Conservation (phyloP, 2,797 vertebrate species). For the Cryptoblepharus egeriae region DNA sequence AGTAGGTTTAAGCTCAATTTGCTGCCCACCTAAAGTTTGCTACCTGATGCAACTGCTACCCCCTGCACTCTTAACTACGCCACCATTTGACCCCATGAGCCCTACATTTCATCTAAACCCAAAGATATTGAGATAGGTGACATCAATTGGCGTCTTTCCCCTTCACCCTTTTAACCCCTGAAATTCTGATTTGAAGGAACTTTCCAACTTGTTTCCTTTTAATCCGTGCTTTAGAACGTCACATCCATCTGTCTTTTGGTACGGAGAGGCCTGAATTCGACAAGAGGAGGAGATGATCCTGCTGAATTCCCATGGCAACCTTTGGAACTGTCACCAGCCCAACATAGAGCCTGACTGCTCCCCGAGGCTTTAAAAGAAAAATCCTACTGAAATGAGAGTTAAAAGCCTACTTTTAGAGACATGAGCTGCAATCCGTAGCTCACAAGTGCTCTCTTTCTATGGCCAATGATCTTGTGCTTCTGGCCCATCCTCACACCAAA, state of each 20-base stretch:
- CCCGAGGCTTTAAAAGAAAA: conserved; percentile 29
- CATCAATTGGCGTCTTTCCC: accelerated
- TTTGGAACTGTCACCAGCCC: conserved; percentile 15
- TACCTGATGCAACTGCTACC: too few species aligned
- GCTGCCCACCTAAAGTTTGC: too few species aligned
- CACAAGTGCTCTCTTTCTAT: not conserved
- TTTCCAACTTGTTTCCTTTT: conserved; percentile 1
- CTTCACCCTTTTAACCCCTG: accelerated
- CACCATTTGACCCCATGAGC: too few species aligned
- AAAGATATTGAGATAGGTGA: not conserved
- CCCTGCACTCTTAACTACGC: too few species aligned
- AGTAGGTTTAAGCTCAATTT: too few species aligned
- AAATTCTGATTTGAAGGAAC: not conserved
- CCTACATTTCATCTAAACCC: not conserved
- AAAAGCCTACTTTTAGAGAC: not conserved
- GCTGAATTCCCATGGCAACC: conserved; percentile 63
- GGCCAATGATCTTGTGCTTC: not conserved
- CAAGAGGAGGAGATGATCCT: conserved; percentile 53
- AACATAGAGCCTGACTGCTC: conserved; percentile 32
- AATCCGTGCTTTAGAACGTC: not conserved
- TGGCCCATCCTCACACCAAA: accelerated
- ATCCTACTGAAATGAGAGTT: not conserved
- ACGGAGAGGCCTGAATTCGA: conserved; percentile 12
- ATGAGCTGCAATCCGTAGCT: not conserved
- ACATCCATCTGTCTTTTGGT: not conserved